These are phyloP conservation scores for Caenorhabditis japonica DNA, from an alignment of 2,888 invertebrate species.

Conservation along the genomic window DNA sequence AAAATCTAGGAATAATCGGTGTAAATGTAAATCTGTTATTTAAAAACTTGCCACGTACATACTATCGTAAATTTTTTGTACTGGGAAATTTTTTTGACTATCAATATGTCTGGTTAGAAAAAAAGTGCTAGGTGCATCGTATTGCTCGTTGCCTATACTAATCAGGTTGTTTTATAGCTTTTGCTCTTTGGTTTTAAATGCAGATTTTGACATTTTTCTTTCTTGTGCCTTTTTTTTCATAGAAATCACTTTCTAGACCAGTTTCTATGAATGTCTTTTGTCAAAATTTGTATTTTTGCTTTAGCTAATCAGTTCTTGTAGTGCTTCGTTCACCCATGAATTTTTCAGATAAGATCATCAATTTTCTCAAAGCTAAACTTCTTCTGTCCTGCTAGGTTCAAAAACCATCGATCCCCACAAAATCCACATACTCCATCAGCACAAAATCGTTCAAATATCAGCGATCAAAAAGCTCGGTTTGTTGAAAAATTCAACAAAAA, in stretches of 20 bases:
- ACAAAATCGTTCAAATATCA: conserved; percentile 58
- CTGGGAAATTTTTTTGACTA: conserved; percentile 8
- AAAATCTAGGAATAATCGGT: conserved; percentile 3
- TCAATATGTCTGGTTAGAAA: neutral
- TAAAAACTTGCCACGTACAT: too few relatives aligned
- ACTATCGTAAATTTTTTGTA: conserved; percentile 3
- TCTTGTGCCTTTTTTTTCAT: neutral
- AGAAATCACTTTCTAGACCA: conserved; percentile 1
- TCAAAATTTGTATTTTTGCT: conserved; percentile 50
- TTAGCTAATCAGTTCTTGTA: conserved; percentile 10
- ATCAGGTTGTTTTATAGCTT: conserved; percentile 44
- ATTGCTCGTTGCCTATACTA: conserved; percentile 50
- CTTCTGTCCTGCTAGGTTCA: conserved; percentile 51
- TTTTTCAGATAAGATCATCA: conserved; percentile 53
- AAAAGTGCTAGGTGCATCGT: conserved; percentile 18
- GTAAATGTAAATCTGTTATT: conserved; percentile 13
- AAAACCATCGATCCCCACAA: conserved; percentile 36
- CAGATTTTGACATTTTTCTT: conserved; percentile 34
- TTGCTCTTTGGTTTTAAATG: conserved; percentile 47
- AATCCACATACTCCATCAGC: conserved; percentile 45
- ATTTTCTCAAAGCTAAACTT: conserved; percentile 52
- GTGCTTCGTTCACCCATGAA: neutral
- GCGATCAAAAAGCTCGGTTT: conserved; percentile 74
- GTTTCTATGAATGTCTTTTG: conserved; percentile 12
- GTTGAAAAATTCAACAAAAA: conserved; percentile 4